A percentile compares a stretch with the other conserved stretches of the same genome.
Conservation (phyloP, 2,797 vertebrate genomes). For the Loriculus beryllinus region DNA sequence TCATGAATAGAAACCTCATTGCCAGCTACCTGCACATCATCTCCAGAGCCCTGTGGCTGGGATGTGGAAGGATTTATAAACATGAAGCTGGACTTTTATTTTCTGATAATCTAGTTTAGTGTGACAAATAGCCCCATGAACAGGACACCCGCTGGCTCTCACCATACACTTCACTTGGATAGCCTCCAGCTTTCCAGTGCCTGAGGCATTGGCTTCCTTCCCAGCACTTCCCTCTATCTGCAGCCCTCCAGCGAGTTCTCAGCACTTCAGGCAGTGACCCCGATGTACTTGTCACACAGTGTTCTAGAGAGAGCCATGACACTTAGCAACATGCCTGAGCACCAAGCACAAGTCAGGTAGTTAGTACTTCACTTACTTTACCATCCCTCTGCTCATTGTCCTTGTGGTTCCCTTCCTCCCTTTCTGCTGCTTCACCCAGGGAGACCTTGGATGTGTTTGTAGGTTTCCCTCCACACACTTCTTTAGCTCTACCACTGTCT, state of each 20-base stretch:
- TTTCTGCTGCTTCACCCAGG: not conserved
- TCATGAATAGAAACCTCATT: not conserved
- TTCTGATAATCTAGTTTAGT: slow-evolving; percentile 51
- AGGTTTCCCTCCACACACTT: not conserved
- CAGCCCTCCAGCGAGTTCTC: slow-evolving; percentile 38
- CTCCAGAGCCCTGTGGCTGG: not conserved
- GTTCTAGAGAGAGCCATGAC: not conserved
- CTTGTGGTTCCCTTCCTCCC: not conserved
- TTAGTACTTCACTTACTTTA: not conserved
- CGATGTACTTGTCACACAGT: not conserved
- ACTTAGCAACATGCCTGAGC: not conserved
- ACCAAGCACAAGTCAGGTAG: not conserved
- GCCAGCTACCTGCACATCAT: not conserved
- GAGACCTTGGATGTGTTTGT: not conserved
- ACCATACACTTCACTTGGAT: not conserved
- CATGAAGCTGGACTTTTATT: slow-evolving; percentile 40
- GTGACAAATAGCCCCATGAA: slow-evolving; percentile 42
- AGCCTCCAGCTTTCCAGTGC: slow-evolving; percentile 23
- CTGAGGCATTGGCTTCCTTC: slow-evolving; percentile 28
- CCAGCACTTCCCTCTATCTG: not conserved
- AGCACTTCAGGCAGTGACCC: slow-evolving; percentile 39
- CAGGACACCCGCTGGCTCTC: slow-evolving; percentile 16
- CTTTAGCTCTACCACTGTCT: not conserved
- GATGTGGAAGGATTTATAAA: slow-evolving; percentile 46
- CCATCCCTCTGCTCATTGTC: not conserved